Evolutionary conservation across 2,888 invertebrate species (phyloP), one percentile per base, ranked within the genome.

Genomic region (Colletes collaris): DNA sequence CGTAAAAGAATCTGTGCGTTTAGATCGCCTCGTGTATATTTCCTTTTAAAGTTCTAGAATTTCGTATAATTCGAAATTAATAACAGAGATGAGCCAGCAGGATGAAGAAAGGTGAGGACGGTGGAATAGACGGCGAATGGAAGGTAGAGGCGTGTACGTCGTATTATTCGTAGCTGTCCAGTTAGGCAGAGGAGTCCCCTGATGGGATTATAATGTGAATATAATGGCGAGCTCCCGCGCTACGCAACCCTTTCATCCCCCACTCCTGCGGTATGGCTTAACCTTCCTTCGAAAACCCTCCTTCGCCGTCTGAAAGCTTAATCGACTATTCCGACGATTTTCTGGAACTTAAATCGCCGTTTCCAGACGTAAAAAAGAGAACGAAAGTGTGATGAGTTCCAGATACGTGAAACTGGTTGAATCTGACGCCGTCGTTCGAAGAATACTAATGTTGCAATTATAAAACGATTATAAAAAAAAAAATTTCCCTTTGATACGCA

Each of bases 201-300:
- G 90, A 92, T 92, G 91, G 88, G 91, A 90, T 91, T 92, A 91
- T 92, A 91, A 92, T 92, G 91, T 87, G 91, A 91, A 91, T 91
- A 91, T 92, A 92, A 92, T 92, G 89, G 90, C 87, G 86, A 86
- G 90, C 91, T 91, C 90, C 92, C 88, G 92, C 79, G 84, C 87
- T 91, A 92, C 91, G 90, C 90, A 84, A 80, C 84, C 86, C 82
- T 87, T 84, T 76, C 76, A 79, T 70, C 69, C 70, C 74, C 73
- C 75, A 65, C 73, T 79, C 59, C 62, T 68, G 40, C 66, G 63
- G 58, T 58, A 58, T 71, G 66, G 49, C 74, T 70, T 74, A 70
- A 76, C 71, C 75, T 73, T 76, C 64, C 72, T 56, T 71, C 76
- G 76, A 69, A 70, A 69, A 70, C 76, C 83, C 73, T 76, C 62